Conservation (phyloP, 2,888 invertebrate species). For the Drosophila neonasuta region DNA sequence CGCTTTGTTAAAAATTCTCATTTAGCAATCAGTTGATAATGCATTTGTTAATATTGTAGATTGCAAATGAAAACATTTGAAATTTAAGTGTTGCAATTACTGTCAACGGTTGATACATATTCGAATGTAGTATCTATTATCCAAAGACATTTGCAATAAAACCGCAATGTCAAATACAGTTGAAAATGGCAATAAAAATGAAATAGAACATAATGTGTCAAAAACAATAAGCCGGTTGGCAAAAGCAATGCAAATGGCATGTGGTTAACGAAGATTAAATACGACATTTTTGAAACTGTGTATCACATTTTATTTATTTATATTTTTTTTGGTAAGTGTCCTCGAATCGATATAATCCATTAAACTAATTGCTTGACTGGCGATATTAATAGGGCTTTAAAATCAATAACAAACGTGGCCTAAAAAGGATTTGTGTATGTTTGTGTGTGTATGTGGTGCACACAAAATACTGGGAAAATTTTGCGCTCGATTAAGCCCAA, state of each 20-base stretch:
- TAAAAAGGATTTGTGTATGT: conserved; percentile 33
- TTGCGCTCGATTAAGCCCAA: conserved; percentile 66
- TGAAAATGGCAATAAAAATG: conserved; percentile 34
- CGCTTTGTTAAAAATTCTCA: neutral
- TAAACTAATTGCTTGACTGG: conserved; percentile 31
- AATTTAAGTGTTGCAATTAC: neutral
- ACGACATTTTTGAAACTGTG: neutral
- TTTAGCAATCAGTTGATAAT: neutral
- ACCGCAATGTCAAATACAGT: conserved; percentile 49
- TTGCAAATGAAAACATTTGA: neutral
- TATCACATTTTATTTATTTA: neutral
- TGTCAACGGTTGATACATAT: neutral
- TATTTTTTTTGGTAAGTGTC: neutral
- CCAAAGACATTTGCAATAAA: neutral
- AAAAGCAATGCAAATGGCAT: conserved; percentile 33
- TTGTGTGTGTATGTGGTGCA: neutral
- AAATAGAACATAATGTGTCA: conserved; percentile 27
- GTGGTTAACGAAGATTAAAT: conserved; percentile 41
- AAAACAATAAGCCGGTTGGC: conserved; percentile 38
- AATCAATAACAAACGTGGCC: conserved; percentile 59
- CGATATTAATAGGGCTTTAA: conserved; percentile 51
- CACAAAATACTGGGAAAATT: conserved; percentile 45
- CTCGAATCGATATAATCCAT: conserved; percentile 18
- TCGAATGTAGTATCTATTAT: neutral
- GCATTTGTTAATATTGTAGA: neutral